Conservation (phyloP, 2,888 invertebrate genomes). For the Cordylochernes scorpioides region DNA sequence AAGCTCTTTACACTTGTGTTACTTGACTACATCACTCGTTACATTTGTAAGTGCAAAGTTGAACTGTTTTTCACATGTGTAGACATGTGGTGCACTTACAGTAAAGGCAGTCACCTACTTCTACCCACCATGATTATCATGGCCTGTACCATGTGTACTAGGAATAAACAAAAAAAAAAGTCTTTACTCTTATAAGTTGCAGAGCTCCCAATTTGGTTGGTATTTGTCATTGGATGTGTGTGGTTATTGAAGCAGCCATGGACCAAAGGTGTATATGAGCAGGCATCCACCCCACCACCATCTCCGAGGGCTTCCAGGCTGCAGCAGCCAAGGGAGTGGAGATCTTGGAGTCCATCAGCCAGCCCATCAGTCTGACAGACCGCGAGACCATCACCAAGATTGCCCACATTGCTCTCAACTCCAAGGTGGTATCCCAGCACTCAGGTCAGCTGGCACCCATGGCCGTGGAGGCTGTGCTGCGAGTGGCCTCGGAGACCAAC, state of each 20-base stretch:
- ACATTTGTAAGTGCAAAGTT: no score
- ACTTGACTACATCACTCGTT: no score
- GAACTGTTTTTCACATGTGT: no score
- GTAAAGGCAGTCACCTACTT: no score
- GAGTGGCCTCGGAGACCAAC: conserved; percentile 42
- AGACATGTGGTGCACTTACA: no score
- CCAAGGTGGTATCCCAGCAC: conserved; percentile 95
- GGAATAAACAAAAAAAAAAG: no score
- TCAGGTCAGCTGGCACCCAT: conserved; percentile 80
- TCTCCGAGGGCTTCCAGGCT: conserved; percentile 85
- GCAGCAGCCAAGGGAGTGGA: conserved; percentile 39
- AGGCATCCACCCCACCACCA: conserved; percentile 89
- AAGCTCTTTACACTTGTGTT: no score
- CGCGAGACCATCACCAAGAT: conserved; percentile 64
- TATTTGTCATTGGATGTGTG: neutral
- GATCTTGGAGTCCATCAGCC: conserved; percentile 47
- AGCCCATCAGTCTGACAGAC: conserved; percentile 56
- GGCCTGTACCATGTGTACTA: no score
- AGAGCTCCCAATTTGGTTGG: neutral
- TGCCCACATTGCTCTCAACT: conserved; percentile 91
- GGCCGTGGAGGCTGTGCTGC: conserved; percentile 84
- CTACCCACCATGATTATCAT: no score
- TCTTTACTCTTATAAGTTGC: neutral
- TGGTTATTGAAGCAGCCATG: no score
- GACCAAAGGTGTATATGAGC: no score